Conservation (phyloP, 1,140 invertebrate species). For the Bombus pyrosoma region DNA sequence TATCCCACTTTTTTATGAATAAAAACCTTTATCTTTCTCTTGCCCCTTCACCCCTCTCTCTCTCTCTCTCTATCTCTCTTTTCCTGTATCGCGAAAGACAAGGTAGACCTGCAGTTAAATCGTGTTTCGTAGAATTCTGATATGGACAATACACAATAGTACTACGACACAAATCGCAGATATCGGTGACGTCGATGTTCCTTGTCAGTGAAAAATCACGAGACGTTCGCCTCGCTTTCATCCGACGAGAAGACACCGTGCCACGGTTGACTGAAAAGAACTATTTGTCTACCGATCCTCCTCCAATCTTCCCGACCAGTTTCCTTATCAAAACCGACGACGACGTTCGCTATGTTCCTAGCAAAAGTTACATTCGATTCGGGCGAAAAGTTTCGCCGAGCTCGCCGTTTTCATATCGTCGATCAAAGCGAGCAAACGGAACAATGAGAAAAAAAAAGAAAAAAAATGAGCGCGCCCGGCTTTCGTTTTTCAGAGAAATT, state of each 20-base stretch:
- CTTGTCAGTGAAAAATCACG: background rate
- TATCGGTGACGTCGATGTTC: background rate
- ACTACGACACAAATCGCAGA: too few species aligned
- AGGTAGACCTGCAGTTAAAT: too few species aligned
- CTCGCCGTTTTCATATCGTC: background rate
- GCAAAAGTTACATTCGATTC: background rate
- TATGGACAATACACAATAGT: background rate
- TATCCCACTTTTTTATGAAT: too few species aligned
- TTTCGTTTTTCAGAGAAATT: background rate
- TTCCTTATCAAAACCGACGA: slow-evolving; percentile 11
- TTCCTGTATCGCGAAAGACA: too few species aligned
- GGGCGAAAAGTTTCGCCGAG: background rate
- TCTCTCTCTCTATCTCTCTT: too few species aligned
- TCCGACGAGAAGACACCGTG: background rate
- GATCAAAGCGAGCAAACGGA: slow-evolving; percentile 1
- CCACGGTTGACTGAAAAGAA: background rate
- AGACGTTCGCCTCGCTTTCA: background rate
- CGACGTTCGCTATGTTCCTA: too few species aligned
- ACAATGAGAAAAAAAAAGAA: background rate
- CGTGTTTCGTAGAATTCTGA: too few species aligned
- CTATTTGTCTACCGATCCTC: slow-evolving; percentile 8
- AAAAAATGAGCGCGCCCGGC: too few species aligned
- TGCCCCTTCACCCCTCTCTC: accelerated
- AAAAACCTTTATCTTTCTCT: too few species aligned
- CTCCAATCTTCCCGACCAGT: background rate